Evolutionary conservation across 2,797 vertebrate genomes (phyloP), one percentile per base, ranked within the genome.

Genomic region (Amniataba percoides): DNA sequence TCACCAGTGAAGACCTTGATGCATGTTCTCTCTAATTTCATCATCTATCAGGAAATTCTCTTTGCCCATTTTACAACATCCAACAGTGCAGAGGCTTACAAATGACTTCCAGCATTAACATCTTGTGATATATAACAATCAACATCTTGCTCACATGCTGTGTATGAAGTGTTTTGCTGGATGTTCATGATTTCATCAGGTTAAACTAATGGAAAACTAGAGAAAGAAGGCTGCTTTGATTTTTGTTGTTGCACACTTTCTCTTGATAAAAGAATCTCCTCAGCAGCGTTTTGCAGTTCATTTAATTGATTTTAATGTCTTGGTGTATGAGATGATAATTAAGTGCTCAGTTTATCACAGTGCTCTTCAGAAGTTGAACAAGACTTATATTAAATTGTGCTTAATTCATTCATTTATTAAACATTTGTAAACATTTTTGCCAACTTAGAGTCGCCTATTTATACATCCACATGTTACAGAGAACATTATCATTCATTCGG

Each of bases 11-110:
- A 64, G 21, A 18, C 11, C 2, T 14, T 21, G 45, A 53, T 60
- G 45, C 0, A 43, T 63, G 31, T 36, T 64, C 39, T 36, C 55
- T 21, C 40, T 31, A 45, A 25, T 40, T 64, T 25, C 5, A 67
- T 65, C 5, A 40, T 59, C 61, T 25, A 70, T 71, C 23, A 43
- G 31, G 62, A 16, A 62, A 34, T 27, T 34, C 15, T 19, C 25
- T 31, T 36, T 48, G 16, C 21, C 11, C 12, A 40, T 42, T 69
- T 64, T 13, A 43, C 13, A 25, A 60, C 40, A 12, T 55, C 51
- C 23, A 18, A 34, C 21, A 16, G 5, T 34, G 25, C 36, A 51
- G 7, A n/a, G 10, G 19, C 34, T 36, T 36, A 7, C 7, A 36
- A 36, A 36, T 36, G 6, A 36, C 7, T 36, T 7, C 34, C 34